Evolutionary conservation across 1,140 invertebrate species (phyloP).

Genomic region (Scaptomyza montana): DNA sequence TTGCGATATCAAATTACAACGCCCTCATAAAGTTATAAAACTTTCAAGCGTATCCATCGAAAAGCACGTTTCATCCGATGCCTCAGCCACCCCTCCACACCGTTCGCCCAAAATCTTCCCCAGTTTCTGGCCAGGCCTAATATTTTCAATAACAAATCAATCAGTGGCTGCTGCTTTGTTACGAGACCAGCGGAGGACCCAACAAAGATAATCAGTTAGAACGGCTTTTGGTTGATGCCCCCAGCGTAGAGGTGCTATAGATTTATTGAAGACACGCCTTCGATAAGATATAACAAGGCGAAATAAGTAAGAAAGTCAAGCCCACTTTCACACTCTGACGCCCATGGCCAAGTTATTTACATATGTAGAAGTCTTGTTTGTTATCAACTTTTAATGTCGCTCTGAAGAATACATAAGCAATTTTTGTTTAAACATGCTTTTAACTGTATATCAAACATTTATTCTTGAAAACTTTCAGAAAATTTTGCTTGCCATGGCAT

Average conservation of each 20-base stretch:
- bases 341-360: conserved; percentile 24
- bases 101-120: neutral
- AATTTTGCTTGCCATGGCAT: conserved; percentile 23
- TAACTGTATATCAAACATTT: conserved; percentile 36
- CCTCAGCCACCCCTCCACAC: neutral
- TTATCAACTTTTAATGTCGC: conserved; percentile 50
- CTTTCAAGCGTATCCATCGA: conserved; percentile 79
- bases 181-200: neutral
- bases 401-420: conserved; percentile 31
- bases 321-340: conserved; percentile 24
- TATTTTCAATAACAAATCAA: conserved; percentile 82
- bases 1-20: conserved; percentile 81
- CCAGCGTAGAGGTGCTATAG: conserved; percentile 56
- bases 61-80: conserved; percentile 56
- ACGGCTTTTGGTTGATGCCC: conserved; percentile 44
- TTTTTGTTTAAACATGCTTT: conserved; percentile 7
- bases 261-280: conserved; percentile 79
- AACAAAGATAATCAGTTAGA: conserved; percentile 77
- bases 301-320: conserved; percentile 15
- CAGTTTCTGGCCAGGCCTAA: conserved; percentile 59
- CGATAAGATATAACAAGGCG: conserved; percentile 62
- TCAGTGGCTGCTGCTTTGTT: conserved; percentile 64
- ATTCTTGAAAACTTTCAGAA: conserved; percentile 31
- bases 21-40: conserved; percentile 81
- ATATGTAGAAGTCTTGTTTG: conserved; percentile 31